Conservation (phyloP, 2,888 invertebrate species). For the Actias luna region DNA sequence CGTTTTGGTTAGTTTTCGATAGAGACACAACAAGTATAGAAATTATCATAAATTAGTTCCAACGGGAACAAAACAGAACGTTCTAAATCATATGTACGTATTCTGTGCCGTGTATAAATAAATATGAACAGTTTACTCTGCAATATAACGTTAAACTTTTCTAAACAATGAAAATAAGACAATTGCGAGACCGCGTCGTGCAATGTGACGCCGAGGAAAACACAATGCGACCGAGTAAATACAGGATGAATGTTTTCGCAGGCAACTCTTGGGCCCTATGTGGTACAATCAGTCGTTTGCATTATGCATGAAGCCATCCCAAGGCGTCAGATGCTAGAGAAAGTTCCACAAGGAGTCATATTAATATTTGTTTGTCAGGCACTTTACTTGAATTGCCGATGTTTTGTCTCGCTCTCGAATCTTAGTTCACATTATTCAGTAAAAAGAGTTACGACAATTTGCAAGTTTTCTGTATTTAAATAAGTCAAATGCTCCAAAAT, state of each 20-base stretch:
- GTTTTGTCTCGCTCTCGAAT: slow-evolving; percentile 24
- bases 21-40: neutral
- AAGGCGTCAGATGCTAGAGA: slow-evolving; percentile 60
- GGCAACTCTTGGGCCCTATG: slow-evolving; percentile 59
- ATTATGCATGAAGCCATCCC: slow-evolving; percentile 76
- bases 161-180: neutral
- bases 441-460: neutral
- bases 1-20: too few relatives aligned
- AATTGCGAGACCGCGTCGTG: slow-evolving; percentile 28
- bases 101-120: neutral
- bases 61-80: neutral
- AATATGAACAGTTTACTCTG: neutral
- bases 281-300: slow-evolving; percentile 73
- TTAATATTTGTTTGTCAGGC: slow-evolving; percentile 64
- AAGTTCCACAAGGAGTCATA: slow-evolving; percentile 51
- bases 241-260: slow-evolving; percentile 62
- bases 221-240: slow-evolving; percentile 49
- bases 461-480: too few relatives aligned
- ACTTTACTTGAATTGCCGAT: slow-evolving; percentile 37
- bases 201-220: slow-evolving; percentile 35
- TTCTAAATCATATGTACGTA: neutral
- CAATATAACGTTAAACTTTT: slow-evolving; percentile 4
- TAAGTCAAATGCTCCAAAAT: too few relatives aligned
- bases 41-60: neutral
- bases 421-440: neutral